phyloP scores from a whole-genome alignment of 2,113 vertebrate species.

The Felis chaus region DNA sequence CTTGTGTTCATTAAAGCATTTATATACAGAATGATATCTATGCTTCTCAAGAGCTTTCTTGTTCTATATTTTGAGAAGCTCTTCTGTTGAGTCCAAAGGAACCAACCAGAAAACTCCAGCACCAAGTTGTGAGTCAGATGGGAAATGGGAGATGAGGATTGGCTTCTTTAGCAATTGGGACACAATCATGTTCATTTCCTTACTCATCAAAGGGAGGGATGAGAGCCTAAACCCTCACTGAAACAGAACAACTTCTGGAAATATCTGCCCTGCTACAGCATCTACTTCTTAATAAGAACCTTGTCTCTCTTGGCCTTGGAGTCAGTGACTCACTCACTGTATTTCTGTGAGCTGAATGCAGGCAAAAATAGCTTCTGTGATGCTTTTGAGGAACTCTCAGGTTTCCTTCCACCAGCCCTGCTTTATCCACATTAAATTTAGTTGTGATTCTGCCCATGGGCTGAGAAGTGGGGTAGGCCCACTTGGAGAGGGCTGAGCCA shows the following conservation, averaged over 20 bases:
- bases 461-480: background rate
- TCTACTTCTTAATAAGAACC: background rate
- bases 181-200: background rate
- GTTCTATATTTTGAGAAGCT: background rate
- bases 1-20: background rate
- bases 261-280: background rate
- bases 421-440: background rate
- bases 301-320: background rate
- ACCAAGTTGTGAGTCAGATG: background rate
- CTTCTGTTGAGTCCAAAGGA: background rate
- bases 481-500: background rate
- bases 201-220: background rate
- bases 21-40: too few relatives aligned
- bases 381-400: background rate
- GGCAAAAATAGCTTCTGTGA: background rate
- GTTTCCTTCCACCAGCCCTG: rapidly evolving
- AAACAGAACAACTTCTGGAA: background rate
- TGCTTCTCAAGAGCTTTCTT: background rate
- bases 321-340: background rate
- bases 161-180: background rate
- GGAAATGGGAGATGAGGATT: background rate
- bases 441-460: background rate
- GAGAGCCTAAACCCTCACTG: background rate
- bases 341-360: background rate
- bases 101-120: background rate